A percentile compares a stretch with the other conserved stretches of the same genome.
These are phyloP conservation scores for Melopsittacus undulatus DNA, from an alignment of 2,797 vertebrate species.

Conservation along the genomic window DNA sequence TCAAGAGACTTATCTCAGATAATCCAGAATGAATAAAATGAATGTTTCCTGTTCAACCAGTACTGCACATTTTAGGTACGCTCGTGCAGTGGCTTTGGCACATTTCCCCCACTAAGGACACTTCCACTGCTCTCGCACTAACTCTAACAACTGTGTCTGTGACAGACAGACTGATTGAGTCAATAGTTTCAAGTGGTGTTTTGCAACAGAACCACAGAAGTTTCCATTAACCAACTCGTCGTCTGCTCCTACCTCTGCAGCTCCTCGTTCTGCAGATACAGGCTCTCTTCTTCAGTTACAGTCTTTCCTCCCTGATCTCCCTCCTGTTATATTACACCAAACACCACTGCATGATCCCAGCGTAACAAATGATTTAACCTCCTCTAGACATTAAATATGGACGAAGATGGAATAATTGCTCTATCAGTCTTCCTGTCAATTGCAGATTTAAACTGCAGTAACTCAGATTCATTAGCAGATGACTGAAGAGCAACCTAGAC, in stretches of 20 bases:
- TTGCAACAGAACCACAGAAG: background rate
- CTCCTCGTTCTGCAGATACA: background rate
- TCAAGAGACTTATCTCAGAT: background rate
- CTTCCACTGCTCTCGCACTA: background rate
- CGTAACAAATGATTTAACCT: background rate
- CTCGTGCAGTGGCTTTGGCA: accelerated
- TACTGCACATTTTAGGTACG: accelerated
- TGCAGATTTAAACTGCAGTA: background rate
- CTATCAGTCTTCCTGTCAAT: background rate
- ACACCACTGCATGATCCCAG: background rate
- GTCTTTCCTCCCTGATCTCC: background rate
- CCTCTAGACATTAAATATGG: accelerated
- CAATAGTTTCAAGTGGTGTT: background rate
- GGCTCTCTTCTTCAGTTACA: background rate
- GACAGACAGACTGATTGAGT: accelerated
- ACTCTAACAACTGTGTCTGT: accelerated
- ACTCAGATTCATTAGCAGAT: accelerated
- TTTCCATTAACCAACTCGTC: background rate
- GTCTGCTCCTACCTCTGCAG: background rate
- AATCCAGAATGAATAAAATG: accelerated
- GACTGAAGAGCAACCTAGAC: background rate
- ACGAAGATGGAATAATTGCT: background rate
- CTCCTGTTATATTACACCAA: background rate
- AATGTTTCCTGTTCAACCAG: too few species aligned
- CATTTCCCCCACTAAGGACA: background rate